Evolutionary conservation across 2,113 vertebrate genomes (phyloP), one percentile per base, ranked within the genome.

Genomic region (Climacteris rufus): DNA sequence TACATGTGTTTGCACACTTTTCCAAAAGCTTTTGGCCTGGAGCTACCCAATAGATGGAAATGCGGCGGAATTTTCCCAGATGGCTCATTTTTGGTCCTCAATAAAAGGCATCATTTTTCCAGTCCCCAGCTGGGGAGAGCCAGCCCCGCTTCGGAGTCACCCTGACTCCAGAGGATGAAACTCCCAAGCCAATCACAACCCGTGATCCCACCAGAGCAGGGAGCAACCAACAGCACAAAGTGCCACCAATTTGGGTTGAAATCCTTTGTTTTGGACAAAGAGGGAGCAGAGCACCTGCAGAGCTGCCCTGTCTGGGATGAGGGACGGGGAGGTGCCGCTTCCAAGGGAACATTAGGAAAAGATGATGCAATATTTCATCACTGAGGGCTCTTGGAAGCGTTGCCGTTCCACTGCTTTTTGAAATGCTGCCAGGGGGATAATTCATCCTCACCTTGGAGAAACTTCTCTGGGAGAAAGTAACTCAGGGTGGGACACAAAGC

Each of bases 401-500:
- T 65, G 54, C 40, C 22, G 1, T 77, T 56, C 50, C 79, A n/a
- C 8, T 2, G 4, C 60, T 39, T 33, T n/a, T 24, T 47, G 63
- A 91, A 95, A 77, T 0, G 7, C 54, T 81, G 87, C 77, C 81
- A 70, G 68, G 76, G 72, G 45, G 21, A 40, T 83, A 86, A 86
- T 35, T 72, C 86, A 79, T 1, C 45, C 54, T 80, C 85, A 90
- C 66, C 88, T 80, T 69, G 63, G 59, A 60, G 50, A 72, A 92
- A 61, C 53, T 79, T 85, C 66, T 76, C 78, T 0, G 0, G n/a
- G 56, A 66, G 35, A 47, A 75, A 82, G 45, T 5, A 61, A 53
- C 35, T 25, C 0, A 0, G 9, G 10, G 27, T 2, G 6, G 57
- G 89, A 72, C 5, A 24, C 20, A 18, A 68, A 75, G 76, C 2